Conservation (phyloP, 2,797 vertebrate species). For the Phalanger gymnotis region DNA sequence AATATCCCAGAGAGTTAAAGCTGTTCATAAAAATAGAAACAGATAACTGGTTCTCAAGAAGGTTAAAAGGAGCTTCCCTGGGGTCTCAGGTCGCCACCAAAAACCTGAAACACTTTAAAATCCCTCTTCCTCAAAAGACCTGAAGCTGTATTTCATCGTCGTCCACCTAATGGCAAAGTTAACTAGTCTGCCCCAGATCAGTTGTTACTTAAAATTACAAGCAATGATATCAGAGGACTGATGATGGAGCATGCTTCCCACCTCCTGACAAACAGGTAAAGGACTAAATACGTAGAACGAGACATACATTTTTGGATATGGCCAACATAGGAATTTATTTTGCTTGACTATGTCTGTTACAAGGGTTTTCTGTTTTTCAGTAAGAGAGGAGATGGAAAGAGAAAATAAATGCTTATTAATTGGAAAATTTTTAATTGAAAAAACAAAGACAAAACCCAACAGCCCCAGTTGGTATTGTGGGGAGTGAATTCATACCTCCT, state of each 20-base stretch:
- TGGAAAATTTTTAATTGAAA: neutral
- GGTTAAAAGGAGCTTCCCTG: neutral
- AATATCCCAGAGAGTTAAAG: neutral
- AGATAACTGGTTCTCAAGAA: neutral
- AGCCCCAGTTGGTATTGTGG: neutral
- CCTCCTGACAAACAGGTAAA: neutral
- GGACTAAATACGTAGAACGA: neutral
- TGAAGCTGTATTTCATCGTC: neutral
- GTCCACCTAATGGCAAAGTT: neutral
- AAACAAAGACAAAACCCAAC: neutral
- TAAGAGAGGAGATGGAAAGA: neutral
- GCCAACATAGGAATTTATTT: neutral
- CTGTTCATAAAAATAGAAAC: neutral
- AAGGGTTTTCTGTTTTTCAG: neutral
- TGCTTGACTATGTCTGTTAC: neutral
- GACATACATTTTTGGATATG: neutral
- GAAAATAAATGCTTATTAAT: neutral
- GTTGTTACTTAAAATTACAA: neutral
- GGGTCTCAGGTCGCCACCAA: neutral
- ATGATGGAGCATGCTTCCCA: neutral
- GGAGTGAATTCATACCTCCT: neutral
- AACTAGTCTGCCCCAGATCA: neutral
- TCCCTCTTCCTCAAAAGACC: neutral
- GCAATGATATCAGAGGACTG: neutral
- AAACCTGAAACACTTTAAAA: neutral